Base-by-base conservation (phyloP, 2,797 vertebrate genomes). In the Todus mexicanus region DNA sequence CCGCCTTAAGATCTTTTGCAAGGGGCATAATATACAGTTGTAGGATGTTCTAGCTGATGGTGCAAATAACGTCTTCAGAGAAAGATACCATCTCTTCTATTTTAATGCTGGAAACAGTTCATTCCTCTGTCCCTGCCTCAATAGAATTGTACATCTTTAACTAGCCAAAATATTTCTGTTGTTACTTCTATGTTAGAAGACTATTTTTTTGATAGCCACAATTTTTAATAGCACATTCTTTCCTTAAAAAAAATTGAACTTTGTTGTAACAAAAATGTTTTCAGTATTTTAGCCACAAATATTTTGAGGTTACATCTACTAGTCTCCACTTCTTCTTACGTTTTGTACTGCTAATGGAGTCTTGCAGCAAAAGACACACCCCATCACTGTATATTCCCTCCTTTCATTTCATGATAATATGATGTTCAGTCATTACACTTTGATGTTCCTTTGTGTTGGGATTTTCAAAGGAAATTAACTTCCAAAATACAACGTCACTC, bases 401-500 rank as follows among this genome's bases (percentile, higher is more conserved):
- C 78, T 84, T 94, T 94, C 91, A 89, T 85, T 95, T 93, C 50
- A 91, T 71, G 74, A 76, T 73, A 84, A 54, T 22, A 43, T n/a
- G 64, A 82, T 77, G 42, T 45, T 82, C 93, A 77, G 75, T 71
- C 78, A 72, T 43, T 74, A 65, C 77, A 89, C 90, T 94, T 93
- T 93, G 87, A 94, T 91, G 87, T 88, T 90, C 7, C 92, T 89
- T 92, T 68, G 17, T 87, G 66, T 65, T 76, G 77, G 40, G 53
- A 84, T 87, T 93, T 94, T 95, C 93, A 95, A 94, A 93, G 90
- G 84, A 89, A 95, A 91, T 93, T 75, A 80, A 5, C 31, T 92
- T 79, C 90, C 90, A 83, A 90, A 89, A 54, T 70, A 61, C 4
- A 27, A 65, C 43, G 71, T 43, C 35, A 50, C 59, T 73, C 19